Evolutionary conservation across 2,113 vertebrate genomes (phyloP).

Genomic region (Scomber colias): DNA sequence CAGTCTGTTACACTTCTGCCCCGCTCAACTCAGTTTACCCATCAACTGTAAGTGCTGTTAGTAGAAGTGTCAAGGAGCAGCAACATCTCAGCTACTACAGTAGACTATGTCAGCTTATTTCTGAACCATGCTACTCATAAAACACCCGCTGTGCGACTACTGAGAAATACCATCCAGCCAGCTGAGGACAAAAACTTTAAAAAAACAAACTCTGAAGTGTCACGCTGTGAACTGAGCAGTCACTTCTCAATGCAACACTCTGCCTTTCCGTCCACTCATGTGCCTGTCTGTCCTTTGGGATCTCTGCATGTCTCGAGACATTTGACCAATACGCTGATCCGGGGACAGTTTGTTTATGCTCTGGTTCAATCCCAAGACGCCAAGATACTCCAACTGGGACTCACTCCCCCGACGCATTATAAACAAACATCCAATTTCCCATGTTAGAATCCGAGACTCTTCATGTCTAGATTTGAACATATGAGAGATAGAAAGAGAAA

Average conservation of each 20-base stretch:
- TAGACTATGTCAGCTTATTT: no score
- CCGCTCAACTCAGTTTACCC: no score
- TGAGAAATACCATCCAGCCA: no score
- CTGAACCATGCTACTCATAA: no score
- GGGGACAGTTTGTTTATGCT: slow-evolving; percentile 61
- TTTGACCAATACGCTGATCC: slow-evolving; percentile 34
- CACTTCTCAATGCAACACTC: neutral
- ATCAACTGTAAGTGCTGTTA: no score
- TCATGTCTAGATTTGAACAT: neutral
- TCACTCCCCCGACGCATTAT: slow-evolving; percentile 9
- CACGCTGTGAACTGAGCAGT: neutral
- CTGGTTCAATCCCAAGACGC: slow-evolving; percentile 44
- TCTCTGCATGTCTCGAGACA: slow-evolving; percentile 18
- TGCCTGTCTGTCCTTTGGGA: slow-evolving; percentile 39
- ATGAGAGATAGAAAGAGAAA: neutral
- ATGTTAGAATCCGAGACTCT: slow-evolving; percentile 37
- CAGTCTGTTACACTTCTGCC: no score
- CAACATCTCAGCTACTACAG: no score
- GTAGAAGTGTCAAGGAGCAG: no score
- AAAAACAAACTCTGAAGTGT: neutral
- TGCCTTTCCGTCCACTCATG: neutral
- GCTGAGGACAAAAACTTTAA: no score
- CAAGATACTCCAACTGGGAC: slow-evolving; percentile 18
- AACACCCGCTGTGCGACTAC: no score
- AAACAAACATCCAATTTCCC: slow-evolving; percentile 70